phyloP scores from a whole-genome alignment of 2,888 invertebrate species.

The Drosophila multiciliata region DNA sequence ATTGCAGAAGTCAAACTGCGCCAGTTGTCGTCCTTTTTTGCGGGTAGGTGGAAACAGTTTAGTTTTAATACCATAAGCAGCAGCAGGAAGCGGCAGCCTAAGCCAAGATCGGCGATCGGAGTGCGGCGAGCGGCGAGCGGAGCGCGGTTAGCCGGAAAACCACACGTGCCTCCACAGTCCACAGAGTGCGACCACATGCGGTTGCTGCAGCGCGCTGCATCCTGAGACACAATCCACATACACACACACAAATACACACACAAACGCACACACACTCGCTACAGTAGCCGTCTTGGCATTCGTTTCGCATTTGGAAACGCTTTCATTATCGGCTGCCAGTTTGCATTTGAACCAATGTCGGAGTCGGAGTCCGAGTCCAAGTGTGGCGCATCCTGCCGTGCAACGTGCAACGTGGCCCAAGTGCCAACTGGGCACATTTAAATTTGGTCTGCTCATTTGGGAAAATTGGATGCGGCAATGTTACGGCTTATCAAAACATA shows the following conservation, averaged over 20 bases:
- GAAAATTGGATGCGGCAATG: slow-evolving; percentile 64
- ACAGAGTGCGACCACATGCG: slow-evolving; percentile 68
- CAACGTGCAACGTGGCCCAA: slow-evolving; percentile 18
- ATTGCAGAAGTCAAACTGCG: slow-evolving; percentile 75
- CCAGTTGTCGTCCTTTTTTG: slow-evolving; percentile 74
- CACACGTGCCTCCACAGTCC: slow-evolving; percentile 76
- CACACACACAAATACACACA: slow-evolving; percentile 12
- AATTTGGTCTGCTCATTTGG: slow-evolving; percentile 48
- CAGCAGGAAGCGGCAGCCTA: slow-evolving; percentile 59
- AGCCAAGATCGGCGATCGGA: slow-evolving; percentile 8
- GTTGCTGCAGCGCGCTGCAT: slow-evolving; percentile 41
- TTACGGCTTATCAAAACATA: slow-evolving; percentile 79
- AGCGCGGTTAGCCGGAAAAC: slow-evolving; percentile 80
- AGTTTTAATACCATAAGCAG: slow-evolving; percentile 72
- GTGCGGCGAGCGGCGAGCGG: slow-evolving; percentile 12
- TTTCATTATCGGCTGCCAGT: slow-evolving; percentile 72
- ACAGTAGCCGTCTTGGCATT: slow-evolving; percentile 80
- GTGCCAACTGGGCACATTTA: slow-evolving; percentile 59
- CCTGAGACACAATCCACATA: slow-evolving; percentile 31
- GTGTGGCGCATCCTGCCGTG: slow-evolving; percentile 75
- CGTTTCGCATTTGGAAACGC: slow-evolving; percentile 83
- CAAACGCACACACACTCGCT: slow-evolving; percentile 53
- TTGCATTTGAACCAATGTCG: slow-evolving; percentile 8
- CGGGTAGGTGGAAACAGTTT: slow-evolving; percentile 81
- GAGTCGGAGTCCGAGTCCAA: slow-evolving; percentile 16